Percentiles rank a stretch among this genome's conserved stretches.
Conservation (phyloP, 2,888 invertebrate species). For the Amiota communis region DNA sequence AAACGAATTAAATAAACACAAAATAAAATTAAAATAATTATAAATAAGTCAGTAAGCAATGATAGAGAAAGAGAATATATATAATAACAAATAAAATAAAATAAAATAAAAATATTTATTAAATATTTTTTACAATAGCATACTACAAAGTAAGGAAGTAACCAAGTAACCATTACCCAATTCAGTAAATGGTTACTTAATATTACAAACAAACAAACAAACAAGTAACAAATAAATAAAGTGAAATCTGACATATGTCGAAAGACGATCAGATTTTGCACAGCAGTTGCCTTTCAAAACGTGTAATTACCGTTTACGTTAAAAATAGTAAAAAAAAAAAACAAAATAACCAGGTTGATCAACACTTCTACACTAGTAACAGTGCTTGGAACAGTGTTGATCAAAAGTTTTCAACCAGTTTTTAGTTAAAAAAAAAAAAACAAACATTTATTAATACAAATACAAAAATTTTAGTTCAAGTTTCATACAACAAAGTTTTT, state of each 20-base stretch:
- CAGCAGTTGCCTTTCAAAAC: conserved; percentile 65
- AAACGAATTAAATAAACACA: conserved; percentile 12
- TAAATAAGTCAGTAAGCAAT: conserved; percentile 48
- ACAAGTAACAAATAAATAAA: conserved; percentile 36
- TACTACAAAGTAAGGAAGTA: conserved; percentile 59
- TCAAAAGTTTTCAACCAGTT: conserved; percentile 57
- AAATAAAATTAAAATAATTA: conserved; percentile 54
- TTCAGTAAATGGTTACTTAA: too few species aligned
- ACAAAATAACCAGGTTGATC: conserved; percentile 40
- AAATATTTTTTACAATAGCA: conserved; percentile 66
- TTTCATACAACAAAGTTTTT: conserved; percentile 62
- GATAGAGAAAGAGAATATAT: neutral
- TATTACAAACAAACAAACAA: conserved; percentile 54
- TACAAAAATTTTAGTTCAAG: conserved; percentile 51
- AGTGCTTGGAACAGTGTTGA: conserved; percentile 30
- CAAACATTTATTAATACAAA: conserved; percentile 50
- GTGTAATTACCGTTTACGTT: conserved; percentile 66
- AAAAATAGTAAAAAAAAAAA: conserved; percentile 57
- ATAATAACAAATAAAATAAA: conserved; percentile 11
- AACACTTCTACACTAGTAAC: neutral
- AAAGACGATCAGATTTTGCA: conserved; percentile 44
- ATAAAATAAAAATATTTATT: conserved; percentile 55
- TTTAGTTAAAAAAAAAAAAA: conserved; percentile 57
- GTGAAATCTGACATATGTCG: conserved; percentile 31
- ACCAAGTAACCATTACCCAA: conserved; percentile 53